Conservation (phyloP, 2,113 vertebrate species). For the Apodemus sylvaticus region DNA sequence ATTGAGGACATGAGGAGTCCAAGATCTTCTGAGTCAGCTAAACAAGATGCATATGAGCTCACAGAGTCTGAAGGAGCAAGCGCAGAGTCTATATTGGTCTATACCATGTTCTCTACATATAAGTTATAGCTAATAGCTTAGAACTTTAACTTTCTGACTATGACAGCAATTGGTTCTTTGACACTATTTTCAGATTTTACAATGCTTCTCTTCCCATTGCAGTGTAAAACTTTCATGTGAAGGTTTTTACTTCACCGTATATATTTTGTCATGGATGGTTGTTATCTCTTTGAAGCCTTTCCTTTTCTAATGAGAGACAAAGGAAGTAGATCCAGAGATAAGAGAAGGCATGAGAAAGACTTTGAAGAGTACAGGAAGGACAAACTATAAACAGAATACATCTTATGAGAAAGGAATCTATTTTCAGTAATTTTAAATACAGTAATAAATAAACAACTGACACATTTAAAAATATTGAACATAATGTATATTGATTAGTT, state of each 20-base stretch:
- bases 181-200: background rate
- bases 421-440: background rate
- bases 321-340: background rate
- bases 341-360: background rate
- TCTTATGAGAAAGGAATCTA: background rate
- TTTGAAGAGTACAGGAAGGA: background rate
- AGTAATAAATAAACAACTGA: background rate
- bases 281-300: background rate
- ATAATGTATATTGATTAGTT: background rate
- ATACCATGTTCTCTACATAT: background rate
- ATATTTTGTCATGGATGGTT: background rate
- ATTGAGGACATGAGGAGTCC: rapidly evolving
- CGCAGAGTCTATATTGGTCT: background rate
- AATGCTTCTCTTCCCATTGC: no score
- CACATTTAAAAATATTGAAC: background rate
- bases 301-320: background rate
- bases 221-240: background rate
- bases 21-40: background rate
- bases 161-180: no score
- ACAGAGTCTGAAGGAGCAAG: background rate
- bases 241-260: background rate
- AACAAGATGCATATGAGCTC: background rate
- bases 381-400: background rate
- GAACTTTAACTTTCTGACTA: background rate
- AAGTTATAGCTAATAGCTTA: background rate